These are phyloP conservation scores for Auanema freiburgensis DNA, from an alignment of 2,888 invertebrate genomes.

Conservation along the genomic window DNA sequence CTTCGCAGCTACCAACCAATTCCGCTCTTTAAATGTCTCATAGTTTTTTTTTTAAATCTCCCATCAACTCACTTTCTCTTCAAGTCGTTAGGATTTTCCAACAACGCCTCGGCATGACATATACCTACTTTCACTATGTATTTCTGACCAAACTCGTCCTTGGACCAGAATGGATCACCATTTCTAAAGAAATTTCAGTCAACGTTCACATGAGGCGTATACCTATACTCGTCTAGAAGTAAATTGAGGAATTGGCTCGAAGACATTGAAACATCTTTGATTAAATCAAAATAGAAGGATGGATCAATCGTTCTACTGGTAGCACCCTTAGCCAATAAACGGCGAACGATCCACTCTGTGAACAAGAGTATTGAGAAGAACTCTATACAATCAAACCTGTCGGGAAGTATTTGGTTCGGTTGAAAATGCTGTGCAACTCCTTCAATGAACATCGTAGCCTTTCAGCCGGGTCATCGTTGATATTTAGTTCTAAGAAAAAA, in stretches of 20 bases:
- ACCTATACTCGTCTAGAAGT: constrained; percentile 46
- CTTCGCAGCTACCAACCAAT: constrained; percentile 9
- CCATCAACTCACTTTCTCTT: background rate
- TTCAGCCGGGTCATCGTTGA: constrained; percentile 15
- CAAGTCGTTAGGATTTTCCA: constrained; percentile 16
- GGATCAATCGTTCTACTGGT: constrained; percentile 21
- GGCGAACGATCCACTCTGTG: constrained; percentile 49
- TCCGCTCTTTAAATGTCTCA: background rate
- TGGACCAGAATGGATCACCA: constrained; percentile 54
- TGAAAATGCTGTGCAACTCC: constrained; percentile 31
- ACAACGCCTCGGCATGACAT: constrained; percentile 19
- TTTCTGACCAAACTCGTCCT: constrained; percentile 39
- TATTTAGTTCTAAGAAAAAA: constrained; percentile 9
- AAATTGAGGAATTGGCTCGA: constrained; percentile 37
- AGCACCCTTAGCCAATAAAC: constrained; percentile 39
- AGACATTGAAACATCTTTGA: constrained; percentile 36
- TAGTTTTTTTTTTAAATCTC: background rate
- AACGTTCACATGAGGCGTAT: constrained; percentile 5
- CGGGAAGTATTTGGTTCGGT: constrained; percentile 44
- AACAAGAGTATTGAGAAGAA: background rate
- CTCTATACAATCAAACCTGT: constrained; percentile 14
- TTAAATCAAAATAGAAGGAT: constrained; percentile 27
- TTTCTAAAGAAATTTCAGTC: constrained; percentile 23
- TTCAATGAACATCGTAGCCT: constrained; percentile 18
- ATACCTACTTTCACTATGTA: constrained; percentile 46